These are phyloP conservation scores for Zeus faber DNA, from an alignment of 2,113 vertebrate genomes.

Conservation along the genomic window DNA sequence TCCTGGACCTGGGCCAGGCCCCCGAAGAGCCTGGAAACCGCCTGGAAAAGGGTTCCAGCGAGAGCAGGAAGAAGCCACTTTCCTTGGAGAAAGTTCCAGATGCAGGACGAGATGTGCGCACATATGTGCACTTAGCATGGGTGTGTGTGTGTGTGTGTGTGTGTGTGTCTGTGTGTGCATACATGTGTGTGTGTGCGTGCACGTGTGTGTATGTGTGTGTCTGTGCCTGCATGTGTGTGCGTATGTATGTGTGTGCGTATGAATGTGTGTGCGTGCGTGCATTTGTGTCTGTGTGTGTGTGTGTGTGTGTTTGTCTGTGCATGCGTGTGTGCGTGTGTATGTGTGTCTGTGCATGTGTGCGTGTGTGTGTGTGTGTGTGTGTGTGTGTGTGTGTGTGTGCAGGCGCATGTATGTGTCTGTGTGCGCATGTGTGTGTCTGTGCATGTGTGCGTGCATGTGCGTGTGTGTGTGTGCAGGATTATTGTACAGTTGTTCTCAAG, in stretches of 20 bases:
- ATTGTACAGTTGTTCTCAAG: conserved; percentile 34
- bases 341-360: not conserved
- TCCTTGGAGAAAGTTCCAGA: conserved; percentile 76
- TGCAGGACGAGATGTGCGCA: conserved; percentile 58
- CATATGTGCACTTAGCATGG: conserved; percentile 33
- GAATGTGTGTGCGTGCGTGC: not conserved
- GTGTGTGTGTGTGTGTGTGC: not conserved
- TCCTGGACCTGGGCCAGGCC: conserved; percentile 76
- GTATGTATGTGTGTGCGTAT: not conserved
- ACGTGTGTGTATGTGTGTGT: not conserved
- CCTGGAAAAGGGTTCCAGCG: conserved; percentile 77
- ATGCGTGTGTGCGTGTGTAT: not conserved
- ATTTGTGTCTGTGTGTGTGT: not conserved
- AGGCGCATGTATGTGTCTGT: not conserved
- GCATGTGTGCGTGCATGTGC: not conserved
- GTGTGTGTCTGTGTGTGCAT: conserved; percentile 7
- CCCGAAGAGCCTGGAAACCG: conserved; percentile 76
- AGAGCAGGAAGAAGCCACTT: conserved; percentile 78
- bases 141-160: conserved; percentile 34
- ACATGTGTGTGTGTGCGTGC: not conserved
- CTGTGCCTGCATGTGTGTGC: conserved; percentile 19
- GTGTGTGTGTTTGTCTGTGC: too few species aligned
- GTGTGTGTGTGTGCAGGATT: conserved; percentile 45
- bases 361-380: too few species aligned
- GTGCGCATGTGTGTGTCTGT: not conserved